Base-by-base conservation (phyloP, 1,140 invertebrate genomes). In the Cyphomyrmex costatus region DNA sequence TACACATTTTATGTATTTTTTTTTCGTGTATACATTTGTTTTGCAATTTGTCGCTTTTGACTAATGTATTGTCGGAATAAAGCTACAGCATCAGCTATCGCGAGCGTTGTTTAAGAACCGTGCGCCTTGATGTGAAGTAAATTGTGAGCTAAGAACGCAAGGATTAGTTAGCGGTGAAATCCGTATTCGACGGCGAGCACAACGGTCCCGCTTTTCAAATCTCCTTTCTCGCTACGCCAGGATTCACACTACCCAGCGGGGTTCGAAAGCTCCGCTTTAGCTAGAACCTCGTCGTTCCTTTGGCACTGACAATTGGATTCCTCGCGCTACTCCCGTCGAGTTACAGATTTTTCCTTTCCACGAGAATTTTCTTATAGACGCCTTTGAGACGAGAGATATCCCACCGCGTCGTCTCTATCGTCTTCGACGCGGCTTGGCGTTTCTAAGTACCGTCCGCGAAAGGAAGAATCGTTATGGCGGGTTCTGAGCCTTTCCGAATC, bases 291-390 rank as follows among this genome's bases (percentile, higher is more conserved):
- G 63, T 61, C 73, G 65, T 88, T 82, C 89, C 84, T 89, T 89
- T 90, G 89, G 83, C 85, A 87, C 86, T 90, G 90, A 92, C 92
- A 92, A 92, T 92, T 92, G 90, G 89, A 92, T 92, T 92, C 86
- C 85, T 89, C 42, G 91, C 86, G 60, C 85, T 90, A 92, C 92
- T 92, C 91, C 78, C 84, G 79, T 86, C 88, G 87, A 92, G 89
- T 92, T 92, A 92, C 91, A 91, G 91, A 92, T 92, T 92, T 92
- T 92, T 91, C 87, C 86, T 89, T 91, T 91, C 77, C 86, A 85
- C 77, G 88, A 91, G 80, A 90, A 91, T 91, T 89, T 91, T 88
- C 89, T 82, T 89, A 60, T 63, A 86, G 87, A 60, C 84, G 84
- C 89, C 87, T 91, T 91, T 90, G 90, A 91, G 87, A 85, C 74